A percentile compares a stretch with the other conserved stretches of the same genome.
Conservation (phyloP, 2,888 invertebrate genomes). For the Dryobota labecula region DNA sequence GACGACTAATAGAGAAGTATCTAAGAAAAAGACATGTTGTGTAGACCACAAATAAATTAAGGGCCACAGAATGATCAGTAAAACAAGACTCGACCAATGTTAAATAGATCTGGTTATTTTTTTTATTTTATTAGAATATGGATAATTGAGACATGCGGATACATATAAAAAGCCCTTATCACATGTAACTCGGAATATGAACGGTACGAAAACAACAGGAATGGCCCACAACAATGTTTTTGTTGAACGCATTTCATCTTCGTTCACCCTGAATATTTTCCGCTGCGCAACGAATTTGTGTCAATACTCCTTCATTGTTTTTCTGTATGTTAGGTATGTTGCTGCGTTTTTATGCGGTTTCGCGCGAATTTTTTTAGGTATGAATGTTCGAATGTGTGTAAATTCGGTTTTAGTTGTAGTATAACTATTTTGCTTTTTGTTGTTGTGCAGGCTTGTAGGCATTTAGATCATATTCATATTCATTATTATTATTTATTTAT, state of each 20-base stretch:
- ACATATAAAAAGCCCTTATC: neutral
- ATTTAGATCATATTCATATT: too few species aligned
- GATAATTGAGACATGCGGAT: neutral
- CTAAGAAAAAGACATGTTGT: too few species aligned
- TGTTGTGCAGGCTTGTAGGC: neutral
- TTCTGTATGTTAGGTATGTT: conserved; percentile 19
- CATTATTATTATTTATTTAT: too few species aligned
- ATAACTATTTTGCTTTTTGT: neutral
- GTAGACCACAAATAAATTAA: too few species aligned
- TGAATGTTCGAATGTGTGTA: neutral
- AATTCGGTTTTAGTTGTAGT: neutral
- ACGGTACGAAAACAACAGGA: conserved; percentile 34
- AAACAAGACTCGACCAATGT: neutral
- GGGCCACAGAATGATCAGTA: too few species aligned
- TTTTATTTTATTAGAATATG: neutral
- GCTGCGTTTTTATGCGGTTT: conserved; percentile 20
- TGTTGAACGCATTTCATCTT: conserved; percentile 44
- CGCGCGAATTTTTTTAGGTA: neutral
- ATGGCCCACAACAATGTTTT: conserved; percentile 23
- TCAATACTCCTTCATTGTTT: conserved; percentile 47
- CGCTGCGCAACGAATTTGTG: conserved; percentile 32
- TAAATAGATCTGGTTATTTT: too few species aligned
- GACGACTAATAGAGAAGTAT: too few species aligned
- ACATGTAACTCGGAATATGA: conserved; percentile 15
- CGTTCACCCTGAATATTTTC: conserved; percentile 38